A percentile compares a stretch with the other conserved stretches of the same genome.
These are phyloP conservation scores for Drosophila kurseongensis DNA, from an alignment of 1,140 invertebrate genomes.

Conservation along the genomic window DNA sequence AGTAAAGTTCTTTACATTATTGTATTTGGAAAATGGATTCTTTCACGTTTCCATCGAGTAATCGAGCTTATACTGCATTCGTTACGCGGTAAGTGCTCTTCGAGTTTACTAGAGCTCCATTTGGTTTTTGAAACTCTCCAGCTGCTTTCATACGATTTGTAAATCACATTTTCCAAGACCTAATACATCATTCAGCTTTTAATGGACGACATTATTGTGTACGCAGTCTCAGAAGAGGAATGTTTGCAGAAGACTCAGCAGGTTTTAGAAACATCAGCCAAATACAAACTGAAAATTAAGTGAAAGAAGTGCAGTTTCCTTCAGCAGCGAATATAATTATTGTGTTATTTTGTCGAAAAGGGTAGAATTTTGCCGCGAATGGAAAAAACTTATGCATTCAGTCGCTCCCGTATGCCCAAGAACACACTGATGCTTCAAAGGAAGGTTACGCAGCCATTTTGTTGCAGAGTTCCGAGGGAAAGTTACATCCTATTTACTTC, in stretches of 20 bases:
- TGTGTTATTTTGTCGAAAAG: neutral
- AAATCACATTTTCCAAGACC: neutral
- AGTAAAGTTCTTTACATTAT: too few species aligned
- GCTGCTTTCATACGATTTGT: neutral
- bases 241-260: neutral
- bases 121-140: neutral
- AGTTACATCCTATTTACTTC: conserved; percentile 1
- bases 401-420: neutral
- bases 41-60: too few species aligned
- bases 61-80: neutral
- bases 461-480: conserved; percentile 1
- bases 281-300: neutral
- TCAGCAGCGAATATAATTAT: neutral
- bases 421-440: conserved; percentile 4
- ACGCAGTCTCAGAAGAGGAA: neutral
- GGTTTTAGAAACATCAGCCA: neutral
- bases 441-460: neutral
- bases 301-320: neutral
- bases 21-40: too few species aligned
- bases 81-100: neutral
- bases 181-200: neutral
- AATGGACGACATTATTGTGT: neutral
- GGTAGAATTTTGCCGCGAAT: neutral
- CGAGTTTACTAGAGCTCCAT: too few species aligned
- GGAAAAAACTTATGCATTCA: neutral